Evolutionary conservation across 2,888 invertebrate species (phyloP).

Genomic region (Trachelus tabidus): DNA sequence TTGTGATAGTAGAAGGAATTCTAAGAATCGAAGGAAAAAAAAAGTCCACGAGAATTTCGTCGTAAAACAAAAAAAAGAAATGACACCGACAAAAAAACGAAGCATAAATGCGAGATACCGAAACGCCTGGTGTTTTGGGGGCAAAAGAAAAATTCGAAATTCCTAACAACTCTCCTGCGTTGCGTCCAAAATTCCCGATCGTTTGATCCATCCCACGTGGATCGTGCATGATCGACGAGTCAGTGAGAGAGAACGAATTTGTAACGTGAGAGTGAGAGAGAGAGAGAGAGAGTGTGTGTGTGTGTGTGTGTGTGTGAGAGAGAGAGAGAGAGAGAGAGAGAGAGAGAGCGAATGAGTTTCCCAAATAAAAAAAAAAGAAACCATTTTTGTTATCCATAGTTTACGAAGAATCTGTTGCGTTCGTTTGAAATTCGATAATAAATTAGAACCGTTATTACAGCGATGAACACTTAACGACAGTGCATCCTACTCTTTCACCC

Average conservation of each 20-base stretch:
- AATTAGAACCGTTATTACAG: neutral
- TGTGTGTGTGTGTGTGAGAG: no score
- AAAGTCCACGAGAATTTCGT: neutral
- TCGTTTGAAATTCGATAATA: neutral
- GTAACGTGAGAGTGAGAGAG: neutral
- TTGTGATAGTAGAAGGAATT: neutral
- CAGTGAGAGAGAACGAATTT: neutral
- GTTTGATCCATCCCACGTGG: no score
- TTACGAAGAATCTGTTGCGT: neutral
- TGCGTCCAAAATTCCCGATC: no score
- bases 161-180: neutral
- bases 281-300: no score
- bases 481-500: neutral
- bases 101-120: neutral
- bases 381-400: neutral
- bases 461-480: neutral
- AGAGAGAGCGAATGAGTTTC: no score
- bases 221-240: neutral
- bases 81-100: neutral
- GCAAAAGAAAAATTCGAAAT: neutral
- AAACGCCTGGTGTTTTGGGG: neutral
- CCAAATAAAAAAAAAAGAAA: no score
- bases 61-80: neutral
- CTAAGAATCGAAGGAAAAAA: neutral
- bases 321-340: neutral